Evolutionary conservation across 2,888 invertebrate genomes (phyloP), one percentile per base, ranked within the genome.

Genomic region (Prenolepis imparis): DNA sequence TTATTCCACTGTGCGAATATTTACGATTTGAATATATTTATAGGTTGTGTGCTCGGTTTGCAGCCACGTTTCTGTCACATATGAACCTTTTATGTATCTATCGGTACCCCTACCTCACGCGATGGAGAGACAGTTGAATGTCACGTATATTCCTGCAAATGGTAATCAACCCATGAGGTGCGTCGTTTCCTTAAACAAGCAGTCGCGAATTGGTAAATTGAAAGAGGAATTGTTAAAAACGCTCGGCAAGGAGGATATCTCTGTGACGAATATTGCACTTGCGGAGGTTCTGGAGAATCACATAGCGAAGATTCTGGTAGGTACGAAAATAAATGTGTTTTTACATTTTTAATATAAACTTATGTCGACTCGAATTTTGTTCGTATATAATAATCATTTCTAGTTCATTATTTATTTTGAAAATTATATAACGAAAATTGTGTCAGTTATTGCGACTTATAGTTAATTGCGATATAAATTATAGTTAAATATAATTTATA

Each of bases 71-170:
- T 96, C 96, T 1, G 96, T 96, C 21, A 96, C 96, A 12, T 96
- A 96, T 90, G 96, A 96, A 89, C 96, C 96, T 36, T 96, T 96
- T 90, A 96, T 96, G 96, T 96, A 96, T 92, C 95, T 96, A n/a
- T 96, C 96, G 52, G 96, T 96, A 61, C 96, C 96, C 6, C 94
- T 96, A 84, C 96, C 96, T 63, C 95, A 96, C 89, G 96, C 96
- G 39, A 95, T 96, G 95, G 96, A 96, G 90, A 95, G 95, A 84
- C 96, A 96, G 91, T 94, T 96, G 83, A 96, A 94, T 91, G 95
- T 96, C 39, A 96, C 95, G 28, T 96, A 95, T 90, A 95, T 96
- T 82, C 95, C 96, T 52, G 94, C 95, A 48, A 94, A 94, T 61
- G 94, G 94, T 24, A 93, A 93, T 44, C 94, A 95, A 21, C 94